Percentiles rank a stretch among this genome's conserved stretches.
Evolutionary conservation across 2,888 invertebrate genomes (phyloP).

Genomic region (Mythimna vitellina): DNA sequence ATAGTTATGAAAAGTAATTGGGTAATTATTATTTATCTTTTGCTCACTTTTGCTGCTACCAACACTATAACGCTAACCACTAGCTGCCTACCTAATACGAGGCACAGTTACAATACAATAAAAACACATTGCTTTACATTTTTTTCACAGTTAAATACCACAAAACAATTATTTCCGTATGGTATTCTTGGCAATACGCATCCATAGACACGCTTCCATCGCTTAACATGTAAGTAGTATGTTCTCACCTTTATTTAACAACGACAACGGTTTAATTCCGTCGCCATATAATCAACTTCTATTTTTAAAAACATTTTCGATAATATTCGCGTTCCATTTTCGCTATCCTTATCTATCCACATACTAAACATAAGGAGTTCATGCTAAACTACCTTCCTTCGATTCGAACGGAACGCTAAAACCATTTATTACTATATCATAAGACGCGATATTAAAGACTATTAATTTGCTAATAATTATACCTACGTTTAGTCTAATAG

Average conservation of each 20-base stretch:
- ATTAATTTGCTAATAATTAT: conserved; percentile 55
- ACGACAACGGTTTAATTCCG: conserved; percentile 16
- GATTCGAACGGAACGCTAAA: conserved; percentile 45
- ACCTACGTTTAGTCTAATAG: conserved; percentile 63
- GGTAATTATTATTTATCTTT: background rate
- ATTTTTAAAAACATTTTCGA: conserved; percentile 41
- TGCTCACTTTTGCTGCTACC: conserved; percentile 1
- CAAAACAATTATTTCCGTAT: conserved; percentile 18
- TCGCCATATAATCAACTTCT: conserved; percentile 42
- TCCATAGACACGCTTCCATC: conserved; percentile 34
- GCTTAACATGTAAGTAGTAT: conserved; percentile 11
- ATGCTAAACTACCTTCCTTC: conserved; percentile 44
- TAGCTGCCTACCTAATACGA: conserved; percentile 47
- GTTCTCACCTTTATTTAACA: conserved; percentile 33
- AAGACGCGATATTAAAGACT: conserved; percentile 60
- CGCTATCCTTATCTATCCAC: conserved; percentile 16
- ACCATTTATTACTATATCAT: conserved; percentile 56
- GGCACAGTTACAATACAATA: conserved; percentile 30
- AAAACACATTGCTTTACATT: conserved; percentile 27
- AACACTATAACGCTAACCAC: conserved; percentile 13
- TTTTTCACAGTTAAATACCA: conserved; percentile 24
- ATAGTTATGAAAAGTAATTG: background rate
- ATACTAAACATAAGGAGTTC: conserved; percentile 21
- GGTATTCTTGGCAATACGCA: conserved; percentile 35
- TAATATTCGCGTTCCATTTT: conserved; percentile 39